phyloP scores from a whole-genome alignment of 1,140 invertebrate species.

The Anastrepha obliqua region DNA sequence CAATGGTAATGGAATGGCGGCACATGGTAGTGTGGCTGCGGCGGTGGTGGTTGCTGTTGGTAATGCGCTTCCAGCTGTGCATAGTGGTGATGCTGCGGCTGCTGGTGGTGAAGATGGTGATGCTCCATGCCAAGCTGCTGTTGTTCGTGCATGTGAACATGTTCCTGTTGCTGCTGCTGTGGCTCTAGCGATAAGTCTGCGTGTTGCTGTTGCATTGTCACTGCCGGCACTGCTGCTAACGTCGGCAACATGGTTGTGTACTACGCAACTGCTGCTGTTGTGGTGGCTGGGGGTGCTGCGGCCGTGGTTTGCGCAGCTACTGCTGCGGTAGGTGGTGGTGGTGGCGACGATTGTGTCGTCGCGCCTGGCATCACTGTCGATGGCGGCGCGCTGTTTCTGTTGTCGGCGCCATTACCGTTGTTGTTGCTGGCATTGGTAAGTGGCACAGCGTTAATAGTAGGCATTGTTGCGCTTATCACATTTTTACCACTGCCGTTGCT shows the following conservation, averaged over 20 bases:
- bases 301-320: slow-evolving; percentile 61
- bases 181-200: not conserved
- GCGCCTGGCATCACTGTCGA: not conserved
- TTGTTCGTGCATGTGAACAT: not conserved
- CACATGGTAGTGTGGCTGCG: not conserved
- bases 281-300: slow-evolving; percentile 68
- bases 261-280: slow-evolving; percentile 73
- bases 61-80: slow-evolving; percentile 11
- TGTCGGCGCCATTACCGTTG: slow-evolving; percentile 57
- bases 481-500: slow-evolving; percentile 50
- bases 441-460: slow-evolving; percentile 56
- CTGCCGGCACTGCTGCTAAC: slow-evolving; percentile 35
- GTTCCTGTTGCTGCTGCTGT: slow-evolving; percentile 45
- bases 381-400: slow-evolving; percentile 21
- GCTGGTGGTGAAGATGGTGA: slow-evolving; percentile 26
- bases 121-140: not conserved
- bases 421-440: slow-evolving; percentile 54
- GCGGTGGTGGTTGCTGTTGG: slow-evolving; percentile 11
- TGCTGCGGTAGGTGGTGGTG: slow-evolving; percentile 60
- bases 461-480: slow-evolving; percentile 57
- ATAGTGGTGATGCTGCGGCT: slow-evolving; percentile 48
- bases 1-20: slow-evolving; percentile 51
- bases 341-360: slow-evolving; percentile 61
- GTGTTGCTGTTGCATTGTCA: slow-evolving; percentile 44
- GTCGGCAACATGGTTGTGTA: slow-evolving; percentile 61